phyloP scores from a whole-genome alignment of 2,797 vertebrate species.

The Clarias platycephalus region DNA sequence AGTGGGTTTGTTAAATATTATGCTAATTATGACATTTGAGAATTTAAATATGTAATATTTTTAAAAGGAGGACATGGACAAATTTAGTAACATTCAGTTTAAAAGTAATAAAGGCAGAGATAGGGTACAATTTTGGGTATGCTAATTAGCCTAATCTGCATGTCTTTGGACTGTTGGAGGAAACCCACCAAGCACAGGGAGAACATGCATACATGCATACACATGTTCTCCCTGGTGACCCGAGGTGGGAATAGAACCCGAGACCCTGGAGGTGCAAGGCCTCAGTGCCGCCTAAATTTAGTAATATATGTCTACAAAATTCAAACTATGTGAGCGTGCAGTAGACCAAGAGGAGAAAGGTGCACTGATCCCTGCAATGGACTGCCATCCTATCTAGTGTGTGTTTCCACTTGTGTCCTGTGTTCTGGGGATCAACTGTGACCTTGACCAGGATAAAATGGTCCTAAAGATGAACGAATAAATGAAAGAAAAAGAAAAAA shows the following conservation, averaged over 20 bases:
- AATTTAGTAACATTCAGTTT: too few relatives aligned
- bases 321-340: slow-evolving; percentile 75
- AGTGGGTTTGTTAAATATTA: background rate
- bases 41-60: background rate
- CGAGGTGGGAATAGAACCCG: too few relatives aligned
- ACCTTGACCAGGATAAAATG: background rate
- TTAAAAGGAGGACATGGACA: too few relatives aligned
- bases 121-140: too few relatives aligned
- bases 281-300: too few relatives aligned
- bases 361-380: background rate
- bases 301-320: slow-evolving; percentile 63
- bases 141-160: too few relatives aligned
- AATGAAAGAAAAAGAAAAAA: slow-evolving; percentile 62
- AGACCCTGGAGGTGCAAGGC: too few relatives aligned
- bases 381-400: background rate
- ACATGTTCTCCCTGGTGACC: too few relatives aligned
- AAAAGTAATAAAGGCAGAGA: too few relatives aligned
- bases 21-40: background rate
- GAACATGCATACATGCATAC: too few relatives aligned
- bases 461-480: slow-evolving; percentile 36
- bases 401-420: background rate
- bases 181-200: too few relatives aligned
- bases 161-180: too few relatives aligned
- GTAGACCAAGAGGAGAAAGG: slow-evolving; percentile 46
- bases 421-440: background rate